These are phyloP conservation scores for Calidris pygmaea DNA, from an alignment of 2,113 vertebrate species.

Conservation along the genomic window DNA sequence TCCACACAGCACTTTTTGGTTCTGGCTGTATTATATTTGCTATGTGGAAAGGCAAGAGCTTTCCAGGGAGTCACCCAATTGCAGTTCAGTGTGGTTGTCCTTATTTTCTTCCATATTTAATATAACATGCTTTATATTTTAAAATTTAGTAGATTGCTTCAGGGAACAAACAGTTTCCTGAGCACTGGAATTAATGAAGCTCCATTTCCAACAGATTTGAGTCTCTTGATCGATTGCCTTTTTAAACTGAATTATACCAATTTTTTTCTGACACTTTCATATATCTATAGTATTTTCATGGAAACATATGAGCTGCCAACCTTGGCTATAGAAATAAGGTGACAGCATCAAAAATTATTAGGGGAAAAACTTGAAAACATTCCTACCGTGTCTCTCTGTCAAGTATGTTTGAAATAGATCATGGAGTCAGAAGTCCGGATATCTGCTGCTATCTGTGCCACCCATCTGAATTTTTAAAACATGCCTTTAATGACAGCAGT, in stretches of 20 bases:
- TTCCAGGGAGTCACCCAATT: background rate
- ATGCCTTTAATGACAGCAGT: background rate
- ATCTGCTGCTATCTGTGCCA: background rate
- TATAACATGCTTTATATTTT: background rate
- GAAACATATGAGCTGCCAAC: background rate
- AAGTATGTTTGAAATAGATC: background rate
- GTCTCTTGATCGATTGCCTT: background rate
- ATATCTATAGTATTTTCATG: background rate
- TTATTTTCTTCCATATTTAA: background rate
- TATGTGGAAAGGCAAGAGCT: background rate
- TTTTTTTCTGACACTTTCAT: background rate
- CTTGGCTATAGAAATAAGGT: background rate
- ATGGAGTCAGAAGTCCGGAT: background rate
- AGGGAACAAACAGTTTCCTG: background rate
- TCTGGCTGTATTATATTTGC: background rate
- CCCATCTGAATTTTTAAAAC: background rate
- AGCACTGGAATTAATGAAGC: background rate
- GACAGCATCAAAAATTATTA: slow-evolving; percentile 15
- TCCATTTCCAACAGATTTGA: background rate
- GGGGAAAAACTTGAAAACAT: background rate
- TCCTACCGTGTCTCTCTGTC: background rate
- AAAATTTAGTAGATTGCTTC: background rate
- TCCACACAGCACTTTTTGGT: background rate
- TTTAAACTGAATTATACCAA: background rate
- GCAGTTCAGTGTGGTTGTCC: background rate